Conservation (phyloP, 2,113 vertebrate genomes). For the Egretta garzetta region DNA sequence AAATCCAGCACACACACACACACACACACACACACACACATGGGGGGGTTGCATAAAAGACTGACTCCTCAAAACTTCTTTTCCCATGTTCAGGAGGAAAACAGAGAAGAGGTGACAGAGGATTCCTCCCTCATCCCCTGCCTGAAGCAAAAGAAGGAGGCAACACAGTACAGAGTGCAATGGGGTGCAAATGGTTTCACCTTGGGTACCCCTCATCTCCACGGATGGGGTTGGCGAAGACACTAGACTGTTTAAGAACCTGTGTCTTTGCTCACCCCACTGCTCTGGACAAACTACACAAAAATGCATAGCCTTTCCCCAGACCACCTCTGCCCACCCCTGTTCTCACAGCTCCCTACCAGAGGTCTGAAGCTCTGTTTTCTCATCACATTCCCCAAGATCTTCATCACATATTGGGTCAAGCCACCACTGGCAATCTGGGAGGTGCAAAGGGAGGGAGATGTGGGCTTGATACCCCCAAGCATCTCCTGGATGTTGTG, state of each 20-base stretch:
- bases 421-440: background rate
- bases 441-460: background rate
- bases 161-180: background rate
- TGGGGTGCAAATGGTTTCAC: background rate
- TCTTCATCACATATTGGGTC: background rate
- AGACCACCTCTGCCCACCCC: background rate
- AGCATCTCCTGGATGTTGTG: background rate
- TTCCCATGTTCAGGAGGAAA: background rate
- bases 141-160: background rate
- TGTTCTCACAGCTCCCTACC: background rate
- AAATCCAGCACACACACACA: background rate
- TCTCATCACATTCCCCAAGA: background rate
- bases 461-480: background rate
- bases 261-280: background rate
- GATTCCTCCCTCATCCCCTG: background rate
- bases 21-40: background rate
- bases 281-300: background rate
- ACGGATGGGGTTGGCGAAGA: background rate
- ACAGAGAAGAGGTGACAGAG: background rate
- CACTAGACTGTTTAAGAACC: background rate
- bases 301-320: background rate
- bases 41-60: background rate
- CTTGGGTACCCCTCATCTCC: background rate
- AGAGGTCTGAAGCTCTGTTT: background rate
- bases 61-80: background rate